Conservation (phyloP, 2,113 vertebrate genomes). For the Lophochroa leadbeateri region DNA sequence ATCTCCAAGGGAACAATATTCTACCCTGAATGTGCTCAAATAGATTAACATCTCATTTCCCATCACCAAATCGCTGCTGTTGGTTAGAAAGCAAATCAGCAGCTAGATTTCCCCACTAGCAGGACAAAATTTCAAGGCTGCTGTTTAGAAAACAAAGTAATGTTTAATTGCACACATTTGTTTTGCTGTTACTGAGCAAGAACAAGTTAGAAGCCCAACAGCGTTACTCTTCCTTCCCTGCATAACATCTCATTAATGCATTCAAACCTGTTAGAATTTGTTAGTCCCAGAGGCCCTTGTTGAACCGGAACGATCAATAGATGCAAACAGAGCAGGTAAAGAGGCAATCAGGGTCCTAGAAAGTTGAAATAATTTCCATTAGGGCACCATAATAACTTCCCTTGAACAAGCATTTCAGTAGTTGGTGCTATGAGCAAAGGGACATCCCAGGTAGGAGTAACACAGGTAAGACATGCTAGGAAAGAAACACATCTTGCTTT, state of each 20-base stretch:
- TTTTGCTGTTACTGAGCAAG: slow-evolving; percentile 33
- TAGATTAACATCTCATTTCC: background rate
- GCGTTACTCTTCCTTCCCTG: background rate
- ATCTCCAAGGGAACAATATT: background rate
- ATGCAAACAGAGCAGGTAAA: slow-evolving; percentile 54
- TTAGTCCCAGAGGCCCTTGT: slow-evolving; percentile 16
- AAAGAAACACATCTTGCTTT: background rate
- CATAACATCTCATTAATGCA: slow-evolving; percentile 16
- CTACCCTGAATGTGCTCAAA: background rate
- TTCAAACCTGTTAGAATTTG: slow-evolving; percentile 32
- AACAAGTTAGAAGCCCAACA: slow-evolving; percentile 9
- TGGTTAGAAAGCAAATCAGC: background rate
- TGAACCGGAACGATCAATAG: slow-evolving; percentile 5
- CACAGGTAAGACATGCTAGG: background rate
- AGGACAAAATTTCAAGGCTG: slow-evolving; percentile 15
- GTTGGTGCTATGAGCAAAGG: background rate
- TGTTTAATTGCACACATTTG: slow-evolving; percentile 51
- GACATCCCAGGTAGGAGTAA: background rate
- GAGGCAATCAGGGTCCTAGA: slow-evolving; percentile 13
- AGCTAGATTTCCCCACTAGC: background rate
- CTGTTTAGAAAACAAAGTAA: slow-evolving; percentile 48
- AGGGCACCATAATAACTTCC: background rate
- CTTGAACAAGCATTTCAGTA: background rate
- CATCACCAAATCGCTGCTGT: background rate
- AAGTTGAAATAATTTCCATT: slow-evolving; percentile 21